Evolutionary conservation across 2,888 invertebrate genomes (phyloP), one percentile per base, ranked within the genome.

Genomic region (Sesamia inferens): DNA sequence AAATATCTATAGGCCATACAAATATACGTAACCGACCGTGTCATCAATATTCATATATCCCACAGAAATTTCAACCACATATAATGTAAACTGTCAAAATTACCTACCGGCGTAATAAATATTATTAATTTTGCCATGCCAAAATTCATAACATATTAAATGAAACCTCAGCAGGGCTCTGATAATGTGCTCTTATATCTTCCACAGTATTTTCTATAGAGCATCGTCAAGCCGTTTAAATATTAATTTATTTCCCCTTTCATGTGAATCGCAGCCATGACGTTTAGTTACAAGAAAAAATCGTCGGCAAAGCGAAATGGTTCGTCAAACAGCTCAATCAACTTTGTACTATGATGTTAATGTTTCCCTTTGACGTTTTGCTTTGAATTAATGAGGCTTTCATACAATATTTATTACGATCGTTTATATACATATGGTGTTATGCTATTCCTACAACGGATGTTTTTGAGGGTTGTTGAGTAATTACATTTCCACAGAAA

Each of bases 381-480:
- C 62, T 80, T 80, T 80, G 84, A 76, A 83, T 80, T 81, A 83
- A 83, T 76, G 81, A 83, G 61, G 47, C 48, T 68, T 57, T 59
- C 13, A 13, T 68, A 58, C 58, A 55, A 61, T 65, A 58, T 83
- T 63, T 73, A 63, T 68, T 68, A 65, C 64, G 58, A 51, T 71
- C 68, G 68, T 58, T 82, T 78, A 13, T 78, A 48, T 62, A 65
- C 51, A 51, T 42, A 51, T 62, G 22, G 42, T 54, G 51, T 51
- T 22, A 14, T 14, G 57, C 13, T 54, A 54, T 31, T 14, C 51
- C 51, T 19, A n/a, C 16, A 3, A 5, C 0, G 24, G 24, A 64
- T 64, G 39, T 79, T 74, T 59, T 64, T 74, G 19, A 74, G 58
- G 42, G 58, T 42, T 63, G 55, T 72, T 31, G 31, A 31, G 54